These are phyloP conservation scores for Coleophora deauratella DNA, from an alignment of 2,888 invertebrate genomes.

Conservation along the genomic window DNA sequence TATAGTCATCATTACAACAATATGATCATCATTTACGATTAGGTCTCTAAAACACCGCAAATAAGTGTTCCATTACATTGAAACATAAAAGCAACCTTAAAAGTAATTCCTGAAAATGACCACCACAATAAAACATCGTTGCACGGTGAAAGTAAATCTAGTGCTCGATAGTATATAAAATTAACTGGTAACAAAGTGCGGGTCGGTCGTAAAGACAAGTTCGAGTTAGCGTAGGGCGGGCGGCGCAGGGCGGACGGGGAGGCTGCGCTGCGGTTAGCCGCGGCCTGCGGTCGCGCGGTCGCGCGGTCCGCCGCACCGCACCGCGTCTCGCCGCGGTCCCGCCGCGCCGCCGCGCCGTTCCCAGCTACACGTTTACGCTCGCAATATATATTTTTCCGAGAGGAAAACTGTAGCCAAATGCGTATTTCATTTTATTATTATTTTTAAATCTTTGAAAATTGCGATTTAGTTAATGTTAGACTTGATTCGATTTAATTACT, in stretches of 20 bases:
- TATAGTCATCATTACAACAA: too few species aligned
- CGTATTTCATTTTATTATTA: background rate
- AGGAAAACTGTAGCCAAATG: too few species aligned
- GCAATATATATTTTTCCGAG: too few species aligned
- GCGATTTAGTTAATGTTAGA: background rate
- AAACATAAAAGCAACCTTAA: too few species aligned
- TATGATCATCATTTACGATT: too few species aligned
- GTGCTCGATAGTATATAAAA: background rate
- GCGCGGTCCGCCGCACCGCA: conserved; percentile 16
- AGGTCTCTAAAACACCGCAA: too few species aligned
- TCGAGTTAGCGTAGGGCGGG: conserved; percentile 29
- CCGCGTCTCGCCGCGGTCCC: conserved; percentile 23
- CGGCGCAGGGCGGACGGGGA: conserved; percentile 20
- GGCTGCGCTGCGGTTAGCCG: conserved; percentile 37
- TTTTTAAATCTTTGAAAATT: background rate
- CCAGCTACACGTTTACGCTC: conserved; percentile 19
- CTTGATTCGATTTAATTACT: too few species aligned
- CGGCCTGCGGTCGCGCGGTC: conserved; percentile 35
- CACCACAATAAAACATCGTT: too few species aligned
- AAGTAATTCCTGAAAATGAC: too few species aligned
- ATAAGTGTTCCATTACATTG: too few species aligned
- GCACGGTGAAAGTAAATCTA: too few species aligned
- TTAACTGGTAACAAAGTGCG: conserved; percentile 8
- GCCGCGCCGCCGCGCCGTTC: conserved; percentile 18
- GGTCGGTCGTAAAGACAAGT: conserved; percentile 34